phyloP scores from a whole-genome alignment of 2,888 invertebrate species.

The Calameuta pallipes region DNA sequence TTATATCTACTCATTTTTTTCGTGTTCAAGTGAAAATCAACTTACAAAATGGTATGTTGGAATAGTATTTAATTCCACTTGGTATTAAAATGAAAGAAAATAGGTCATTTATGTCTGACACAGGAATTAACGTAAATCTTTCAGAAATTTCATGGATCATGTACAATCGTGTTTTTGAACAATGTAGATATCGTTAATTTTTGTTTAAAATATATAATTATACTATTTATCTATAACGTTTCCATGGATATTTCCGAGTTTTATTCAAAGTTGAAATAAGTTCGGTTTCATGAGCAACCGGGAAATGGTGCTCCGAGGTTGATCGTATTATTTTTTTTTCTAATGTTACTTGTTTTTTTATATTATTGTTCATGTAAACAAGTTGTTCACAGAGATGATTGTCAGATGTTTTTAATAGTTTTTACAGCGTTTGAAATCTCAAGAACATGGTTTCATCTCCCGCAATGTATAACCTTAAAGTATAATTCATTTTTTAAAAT shows the following conservation, averaged over 20 bases:
- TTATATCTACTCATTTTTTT: background rate
- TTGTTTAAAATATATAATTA: too few relatives aligned
- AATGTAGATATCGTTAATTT: too few relatives aligned
- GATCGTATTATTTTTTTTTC: background rate
- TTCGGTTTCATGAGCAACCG: too few relatives aligned
- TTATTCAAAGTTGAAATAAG: too few relatives aligned
- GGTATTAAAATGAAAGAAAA: too few relatives aligned
- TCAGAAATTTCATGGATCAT: too few relatives aligned
- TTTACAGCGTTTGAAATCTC: background rate
- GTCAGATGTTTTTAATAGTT: background rate
- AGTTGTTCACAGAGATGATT: background rate
- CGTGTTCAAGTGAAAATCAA: conserved; percentile 6
- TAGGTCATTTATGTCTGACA: background rate
- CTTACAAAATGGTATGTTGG: background rate
- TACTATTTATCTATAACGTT: too few relatives aligned
- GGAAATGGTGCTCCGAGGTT: background rate
- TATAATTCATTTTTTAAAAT: background rate
- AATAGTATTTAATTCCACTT: background rate
- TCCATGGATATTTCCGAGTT: too few relatives aligned
- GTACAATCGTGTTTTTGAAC: too few relatives aligned
- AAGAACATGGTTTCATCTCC: background rate
- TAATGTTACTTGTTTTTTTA: background rate
- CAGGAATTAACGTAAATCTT: background rate
- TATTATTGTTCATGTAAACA: background rate
- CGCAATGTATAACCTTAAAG: conserved; percentile 1